Evolutionary conservation across 2,113 vertebrate genomes (phyloP).

Genomic region (Nycticryphes semicollaris): DNA sequence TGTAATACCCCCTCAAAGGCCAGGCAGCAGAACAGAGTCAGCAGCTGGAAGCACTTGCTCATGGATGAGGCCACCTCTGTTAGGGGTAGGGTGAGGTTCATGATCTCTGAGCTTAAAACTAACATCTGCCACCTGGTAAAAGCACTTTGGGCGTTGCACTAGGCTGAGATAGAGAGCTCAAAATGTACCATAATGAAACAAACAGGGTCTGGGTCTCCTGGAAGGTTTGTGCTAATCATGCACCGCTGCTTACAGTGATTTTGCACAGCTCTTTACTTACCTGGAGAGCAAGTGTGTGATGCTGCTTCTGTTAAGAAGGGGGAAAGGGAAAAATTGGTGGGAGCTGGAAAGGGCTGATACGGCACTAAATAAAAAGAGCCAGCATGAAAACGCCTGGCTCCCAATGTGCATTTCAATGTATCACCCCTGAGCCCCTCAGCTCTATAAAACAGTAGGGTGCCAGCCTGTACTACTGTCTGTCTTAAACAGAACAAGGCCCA

Average conservation of each 20-base stretch:
- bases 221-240: background rate
- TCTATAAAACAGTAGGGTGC: background rate
- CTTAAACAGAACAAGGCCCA: background rate
- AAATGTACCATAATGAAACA: background rate
- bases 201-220: background rate
- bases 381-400: background rate
- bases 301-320: background rate
- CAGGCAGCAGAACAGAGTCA: background rate
- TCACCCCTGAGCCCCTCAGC: background rate
- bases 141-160: background rate
- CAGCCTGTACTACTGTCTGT: background rate
- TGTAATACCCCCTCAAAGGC: background rate
- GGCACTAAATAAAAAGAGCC: background rate
- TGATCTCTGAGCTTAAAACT: background rate
- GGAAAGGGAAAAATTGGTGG: background rate
- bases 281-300: background rate
- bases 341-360: background rate
- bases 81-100: background rate
- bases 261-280: background rate
- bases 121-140: background rate
- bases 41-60: background rate
- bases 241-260: background rate
- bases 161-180: background rate
- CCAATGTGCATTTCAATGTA: background rate
- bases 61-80: rapidly evolving